phyloP scores from a whole-genome alignment of 2,113 vertebrate genomes.

The Tragelaphus scriptus region DNA sequence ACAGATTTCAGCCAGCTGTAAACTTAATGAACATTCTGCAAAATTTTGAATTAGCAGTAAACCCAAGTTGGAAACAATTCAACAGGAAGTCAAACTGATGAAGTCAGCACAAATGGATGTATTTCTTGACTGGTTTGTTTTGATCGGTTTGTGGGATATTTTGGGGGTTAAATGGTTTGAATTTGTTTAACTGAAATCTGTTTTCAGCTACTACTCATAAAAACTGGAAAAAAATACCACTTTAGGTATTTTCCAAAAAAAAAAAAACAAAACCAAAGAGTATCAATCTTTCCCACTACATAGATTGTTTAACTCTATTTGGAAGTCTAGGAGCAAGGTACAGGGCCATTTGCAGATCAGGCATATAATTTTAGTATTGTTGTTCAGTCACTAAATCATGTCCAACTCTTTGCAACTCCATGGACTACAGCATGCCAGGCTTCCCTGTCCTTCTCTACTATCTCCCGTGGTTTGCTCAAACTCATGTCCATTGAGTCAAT shows the following conservation, averaged over 20 bases:
- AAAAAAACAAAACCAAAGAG: not conserved
- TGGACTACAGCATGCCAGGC: not conserved
- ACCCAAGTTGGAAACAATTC: slow-evolving; percentile 12
- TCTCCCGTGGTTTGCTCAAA: not conserved
- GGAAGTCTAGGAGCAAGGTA: not conserved
- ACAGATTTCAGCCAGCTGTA: slow-evolving; percentile 32
- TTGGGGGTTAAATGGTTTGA: not conserved
- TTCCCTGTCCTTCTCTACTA: not conserved
- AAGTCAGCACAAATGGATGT: slow-evolving; percentile 14
- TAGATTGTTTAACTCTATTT: not conserved
- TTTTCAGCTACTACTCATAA: not conserved
- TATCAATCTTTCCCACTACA: not conserved
- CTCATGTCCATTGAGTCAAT: not conserved
- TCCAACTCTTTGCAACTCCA: not conserved
- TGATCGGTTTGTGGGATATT: not conserved
- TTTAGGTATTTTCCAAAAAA: not conserved
- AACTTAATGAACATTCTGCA: slow-evolving; percentile 53
- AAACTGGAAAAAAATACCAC: not conserved
- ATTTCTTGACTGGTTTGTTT: slow-evolving; percentile 41
- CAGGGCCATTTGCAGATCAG: not conserved
- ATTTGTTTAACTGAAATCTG: slow-evolving; percentile 21
- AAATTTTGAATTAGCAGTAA: slow-evolving; percentile 46
- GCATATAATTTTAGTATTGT: not conserved
- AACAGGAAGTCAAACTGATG: not conserved
- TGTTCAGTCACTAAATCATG: not conserved